Evolutionary conservation across 2,888 invertebrate species (phyloP).

Genomic region (Eueremaeus valkanovi): DNA sequence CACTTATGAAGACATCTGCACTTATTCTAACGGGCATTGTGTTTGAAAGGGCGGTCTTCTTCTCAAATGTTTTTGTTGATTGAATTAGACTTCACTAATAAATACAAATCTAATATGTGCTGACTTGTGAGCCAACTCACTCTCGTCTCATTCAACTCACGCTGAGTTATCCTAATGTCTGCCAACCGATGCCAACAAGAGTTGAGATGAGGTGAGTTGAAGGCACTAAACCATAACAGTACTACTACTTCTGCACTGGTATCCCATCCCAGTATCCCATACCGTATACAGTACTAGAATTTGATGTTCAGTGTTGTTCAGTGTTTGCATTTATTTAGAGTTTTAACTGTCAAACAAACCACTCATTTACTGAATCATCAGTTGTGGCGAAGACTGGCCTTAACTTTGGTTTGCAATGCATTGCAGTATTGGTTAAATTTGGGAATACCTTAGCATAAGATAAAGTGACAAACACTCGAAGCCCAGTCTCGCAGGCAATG

Average conservation of each 20-base stretch:
- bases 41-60: neutral
- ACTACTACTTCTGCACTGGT: no score
- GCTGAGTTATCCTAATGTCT: conserved; percentile 2
- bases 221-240: neutral
- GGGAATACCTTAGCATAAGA: neutral
- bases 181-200: neutral
- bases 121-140: neutral
- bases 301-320: no score
- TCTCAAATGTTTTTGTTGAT: neutral
- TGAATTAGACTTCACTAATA: conserved; percentile 7
- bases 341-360: conserved; percentile 11
- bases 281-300: no score
- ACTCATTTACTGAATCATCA: conserved; percentile 22
- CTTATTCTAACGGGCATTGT: conserved; percentile 14
- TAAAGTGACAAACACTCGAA: neutral
- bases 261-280: no score
- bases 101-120: neutral
- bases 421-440: neutral
- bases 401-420: neutral
- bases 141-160: no score
- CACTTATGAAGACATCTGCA: conserved; percentile 28
- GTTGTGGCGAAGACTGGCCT: neutral
- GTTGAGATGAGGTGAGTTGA: neutral
- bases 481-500: neutral
- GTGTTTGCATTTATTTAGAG: conserved; percentile 8